A percentile compares a stretch with the other conserved stretches of the same genome.
Evolutionary conservation across 2,888 invertebrate species (phyloP).

Genomic region (Drosophila koepferae): DNA sequence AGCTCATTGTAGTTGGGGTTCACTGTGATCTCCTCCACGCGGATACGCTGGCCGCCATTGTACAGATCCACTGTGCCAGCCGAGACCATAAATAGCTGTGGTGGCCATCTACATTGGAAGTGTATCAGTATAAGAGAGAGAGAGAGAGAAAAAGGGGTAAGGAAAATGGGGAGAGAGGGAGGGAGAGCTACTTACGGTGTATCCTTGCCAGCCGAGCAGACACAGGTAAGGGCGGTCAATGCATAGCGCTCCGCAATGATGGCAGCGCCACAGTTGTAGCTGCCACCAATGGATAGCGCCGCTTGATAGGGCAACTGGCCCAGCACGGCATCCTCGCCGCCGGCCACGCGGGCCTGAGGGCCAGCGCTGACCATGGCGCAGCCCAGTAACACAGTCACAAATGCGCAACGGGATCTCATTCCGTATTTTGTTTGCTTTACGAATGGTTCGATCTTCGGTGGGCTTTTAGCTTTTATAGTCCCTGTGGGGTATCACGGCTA

Average conservation of each 20-base stretch:
- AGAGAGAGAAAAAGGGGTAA: no score
- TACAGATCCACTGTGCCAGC: conserved; percentile 80
- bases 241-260: conserved; percentile 79
- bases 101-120: conserved; percentile 62
- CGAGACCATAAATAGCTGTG: conserved; percentile 74
- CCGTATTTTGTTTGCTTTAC: neutral
- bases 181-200: conserved; percentile 67
- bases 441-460: conserved; percentile 6
- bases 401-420: conserved; percentile 38
- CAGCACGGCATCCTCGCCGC: conserved; percentile 80
- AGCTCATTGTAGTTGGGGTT: conserved; percentile 65
- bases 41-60: conserved; percentile 72
- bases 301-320: conserved; percentile 84
- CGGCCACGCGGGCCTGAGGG: conserved; percentile 75
- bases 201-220: conserved; percentile 71
- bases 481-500: conserved; percentile 2
- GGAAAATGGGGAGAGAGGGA: no score
- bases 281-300: conserved; percentile 71
- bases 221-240: conserved; percentile 82
- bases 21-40: conserved; percentile 62
- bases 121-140: neutral
- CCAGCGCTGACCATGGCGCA: conserved; percentile 29
- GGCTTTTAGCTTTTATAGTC: conserved; percentile 52
- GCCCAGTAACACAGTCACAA: conserved; percentile 31
- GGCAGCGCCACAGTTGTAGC: conserved; percentile 78